Percentiles rank a stretch among this genome's conserved stretches.
These are phyloP conservation scores for Pedionomus torquatus DNA, from an alignment of 2,113 vertebrate genomes.

Conservation along the genomic window DNA sequence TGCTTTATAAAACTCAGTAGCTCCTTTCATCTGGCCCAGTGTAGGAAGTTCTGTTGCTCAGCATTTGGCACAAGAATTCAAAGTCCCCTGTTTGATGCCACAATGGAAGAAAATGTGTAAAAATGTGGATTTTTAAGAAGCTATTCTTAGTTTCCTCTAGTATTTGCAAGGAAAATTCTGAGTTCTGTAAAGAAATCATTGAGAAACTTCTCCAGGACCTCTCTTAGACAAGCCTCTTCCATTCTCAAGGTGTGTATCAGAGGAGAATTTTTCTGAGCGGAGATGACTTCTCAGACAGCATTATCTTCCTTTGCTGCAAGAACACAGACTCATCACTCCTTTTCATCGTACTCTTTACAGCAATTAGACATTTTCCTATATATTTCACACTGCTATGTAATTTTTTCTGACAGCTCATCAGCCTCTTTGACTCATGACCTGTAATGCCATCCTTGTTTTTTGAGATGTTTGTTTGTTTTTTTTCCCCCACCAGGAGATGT, in stretches of 20 bases:
- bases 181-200: neutral
- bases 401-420: conserved; percentile 58
- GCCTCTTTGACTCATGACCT: conserved; percentile 57
- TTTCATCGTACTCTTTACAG: conserved; percentile 39
- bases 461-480: conserved; percentile 43
- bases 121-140: neutral
- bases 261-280: neutral
- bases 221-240: neutral
- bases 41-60: neutral
- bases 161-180: neutral
- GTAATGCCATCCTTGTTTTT: conserved; percentile 32
- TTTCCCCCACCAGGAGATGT: neutral
- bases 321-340: conserved; percentile 20
- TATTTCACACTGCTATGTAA: conserved; percentile 51
- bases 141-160: neutral
- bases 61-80: neutral
- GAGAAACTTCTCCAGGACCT: neutral
- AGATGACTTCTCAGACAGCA: conserved; percentile 8
- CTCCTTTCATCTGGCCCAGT: neutral
- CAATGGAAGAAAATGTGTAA: neutral
- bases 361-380: conserved; percentile 58
- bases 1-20: neutral
- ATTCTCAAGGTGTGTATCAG: neutral
- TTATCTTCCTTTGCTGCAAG: neutral
- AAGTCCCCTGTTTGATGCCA: neutral